Evolutionary conservation across 2,888 invertebrate species (phyloP).

Genomic region (Diogma glabrata): DNA sequence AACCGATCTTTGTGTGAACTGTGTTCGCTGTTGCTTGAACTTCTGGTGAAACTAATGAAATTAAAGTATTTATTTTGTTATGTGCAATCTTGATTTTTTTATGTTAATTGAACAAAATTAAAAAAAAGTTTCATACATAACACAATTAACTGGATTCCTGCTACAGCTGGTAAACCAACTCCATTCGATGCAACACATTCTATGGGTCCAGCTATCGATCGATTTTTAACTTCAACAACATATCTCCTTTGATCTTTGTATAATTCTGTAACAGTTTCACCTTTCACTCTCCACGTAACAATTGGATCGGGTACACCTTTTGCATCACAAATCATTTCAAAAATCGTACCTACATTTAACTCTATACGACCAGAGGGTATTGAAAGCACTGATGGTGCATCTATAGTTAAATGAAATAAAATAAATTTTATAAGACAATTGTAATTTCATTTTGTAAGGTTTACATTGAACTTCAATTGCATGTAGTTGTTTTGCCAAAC

Average conservation of each 20-base stretch:
- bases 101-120: constrained; percentile 3
- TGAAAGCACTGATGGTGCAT: constrained; percentile 55
- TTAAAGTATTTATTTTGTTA: neutral
- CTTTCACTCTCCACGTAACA: constrained; percentile 55
- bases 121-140: constrained; percentile 45
- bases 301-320: constrained; percentile 61
- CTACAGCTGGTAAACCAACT: constrained; percentile 58
- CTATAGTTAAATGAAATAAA: constrained; percentile 35
- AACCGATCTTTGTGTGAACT: constrained; percentile 63
- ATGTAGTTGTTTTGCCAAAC: constrained; percentile 47
- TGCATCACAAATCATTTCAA: constrained; percentile 60
- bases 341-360: constrained; percentile 60
- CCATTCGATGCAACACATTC: constrained; percentile 63
- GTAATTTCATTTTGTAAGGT: constrained; percentile 27
- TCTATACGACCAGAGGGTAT: constrained; percentile 56
- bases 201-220: constrained; percentile 57
- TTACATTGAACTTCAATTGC: constrained; percentile 69
- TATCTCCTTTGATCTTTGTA: constrained; percentile 30
- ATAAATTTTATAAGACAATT: constrained; percentile 4
- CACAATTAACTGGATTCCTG: constrained; percentile 55
- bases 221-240: constrained; percentile 37
- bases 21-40: constrained; percentile 50
- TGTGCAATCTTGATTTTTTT: neutral
- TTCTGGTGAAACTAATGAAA: constrained; percentile 46
- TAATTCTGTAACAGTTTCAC: constrained; percentile 25